Base-by-base conservation (phyloP, 2,797 vertebrate species). In the Coranthus polyacanthus region DNA sequence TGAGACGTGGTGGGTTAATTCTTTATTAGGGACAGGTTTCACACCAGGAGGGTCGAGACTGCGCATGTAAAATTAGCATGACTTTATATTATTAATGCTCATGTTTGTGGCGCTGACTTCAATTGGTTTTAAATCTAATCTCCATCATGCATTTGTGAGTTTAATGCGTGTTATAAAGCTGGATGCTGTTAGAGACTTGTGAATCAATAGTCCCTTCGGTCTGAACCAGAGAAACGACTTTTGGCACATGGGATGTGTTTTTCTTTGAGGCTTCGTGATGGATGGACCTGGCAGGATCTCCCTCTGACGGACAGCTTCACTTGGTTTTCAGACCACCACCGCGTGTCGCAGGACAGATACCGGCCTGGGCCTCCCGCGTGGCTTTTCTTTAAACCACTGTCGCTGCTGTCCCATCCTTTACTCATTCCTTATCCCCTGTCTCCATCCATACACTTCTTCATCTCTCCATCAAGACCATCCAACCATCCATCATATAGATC, bases 311-410 rank as follows among this genome's bases (percentile, higher is more conserved):
- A 86, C 84, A 74, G 82, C 67, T 61, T 71, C 73, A 51, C 68
- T 68, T 39, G 45, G 34, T 54, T 42, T 29, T 38, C 68, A 71
- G 77, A 79, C 81, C 82, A 80, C 78, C 72, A 42, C 84, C 77
- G 74, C 41, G 56, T 78, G 82, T 71, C 75, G 18, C 59, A 50
- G 73, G 73, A 81, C 83, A 86, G 64, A 72, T 22, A 69, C 75
- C 75, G 79, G 78, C 41, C 57, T 74, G 80, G 54, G 78, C 83
- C 85, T 87, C 88, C 89, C 75, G 83, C 78, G 59, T 59, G 72
- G 89, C 81, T 73, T 82, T 89, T 84, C 79, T 90, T 82, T 71
- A 38, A 39, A 55, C 67, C 82, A 78, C 54, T 73, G 51, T 72
- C 51, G 41, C 34, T 18, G 22, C 32, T 63, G 74, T 58, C 78